Conservation (phyloP, 37 sponge, comb jelly and placozoan genomes). For the Spongilla lacustris region DNA sequence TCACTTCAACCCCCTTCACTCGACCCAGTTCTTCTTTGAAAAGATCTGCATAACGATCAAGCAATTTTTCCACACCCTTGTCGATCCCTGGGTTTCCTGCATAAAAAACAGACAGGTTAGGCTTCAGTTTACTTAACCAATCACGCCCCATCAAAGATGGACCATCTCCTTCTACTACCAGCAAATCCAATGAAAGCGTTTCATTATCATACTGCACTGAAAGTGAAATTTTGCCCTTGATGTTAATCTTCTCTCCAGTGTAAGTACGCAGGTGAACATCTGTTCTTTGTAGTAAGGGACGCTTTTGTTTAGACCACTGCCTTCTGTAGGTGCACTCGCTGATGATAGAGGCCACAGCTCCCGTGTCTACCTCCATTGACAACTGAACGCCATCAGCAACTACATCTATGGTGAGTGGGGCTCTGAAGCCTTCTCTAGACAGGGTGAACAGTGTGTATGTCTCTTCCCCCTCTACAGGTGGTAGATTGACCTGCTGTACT, state of each 20-base stretch:
- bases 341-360: constrained; percentile 7
- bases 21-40: not conserved
- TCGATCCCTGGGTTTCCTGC: not conserved
- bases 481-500: too few relatives aligned
- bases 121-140: not conserved
- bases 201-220: constrained; percentile 9
- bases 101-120: too few relatives aligned
- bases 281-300: too few relatives aligned
- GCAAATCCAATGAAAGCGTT: not conserved
- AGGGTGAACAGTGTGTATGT: too few relatives aligned
- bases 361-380: constrained; percentile 13
- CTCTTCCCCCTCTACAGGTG: too few relatives aligned
- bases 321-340: constrained; percentile 1
- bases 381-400: not conserved
- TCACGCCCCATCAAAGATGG: constrained; percentile 5
- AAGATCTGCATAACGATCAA: constrained; percentile 8
- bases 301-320: not conserved
- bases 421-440: too few relatives aligned
- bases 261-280: constrained; percentile 16
- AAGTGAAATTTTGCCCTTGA: constrained; percentile 9
- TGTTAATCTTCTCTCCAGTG: constrained; percentile 20
- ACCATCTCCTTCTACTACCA: constrained; percentile 1
- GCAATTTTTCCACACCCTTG: not conserved
- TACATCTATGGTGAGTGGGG: too few relatives aligned
- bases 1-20: not conserved